A percentile compares a stretch with the other conserved stretches of the same genome.
These are phyloP conservation scores for Ischnus inquisitorius DNA, from an alignment of 2,888 invertebrate species.

Conservation along the genomic window DNA sequence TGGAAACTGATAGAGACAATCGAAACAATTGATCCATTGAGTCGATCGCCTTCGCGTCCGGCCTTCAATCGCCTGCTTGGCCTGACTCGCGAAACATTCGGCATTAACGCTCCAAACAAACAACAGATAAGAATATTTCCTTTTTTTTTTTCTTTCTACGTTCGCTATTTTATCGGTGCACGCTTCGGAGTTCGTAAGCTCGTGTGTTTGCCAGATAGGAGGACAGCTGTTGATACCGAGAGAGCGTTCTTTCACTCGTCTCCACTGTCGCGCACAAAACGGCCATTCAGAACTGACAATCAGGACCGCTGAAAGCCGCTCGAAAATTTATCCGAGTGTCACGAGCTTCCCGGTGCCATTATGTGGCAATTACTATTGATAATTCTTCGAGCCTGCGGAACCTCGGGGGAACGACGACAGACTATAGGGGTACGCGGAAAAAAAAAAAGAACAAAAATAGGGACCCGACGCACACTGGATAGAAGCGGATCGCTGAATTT, in stretches of 20 bases:
- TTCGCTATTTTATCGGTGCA: conserved; percentile 12
- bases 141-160: background rate
- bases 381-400: background rate
- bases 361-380: conserved; percentile 5
- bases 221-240: background rate
- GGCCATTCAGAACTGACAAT: conserved; percentile 1
- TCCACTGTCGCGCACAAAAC: background rate
- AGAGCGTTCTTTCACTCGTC: background rate
- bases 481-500: no score
- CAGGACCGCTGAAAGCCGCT: background rate
- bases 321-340: background rate
- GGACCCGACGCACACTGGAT: no score
- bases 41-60: background rate
- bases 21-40: conserved; percentile 47
- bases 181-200: background rate
- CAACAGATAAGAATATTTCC: background rate
- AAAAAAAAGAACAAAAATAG: background rate
- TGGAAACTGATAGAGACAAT: conserved; percentile 36
- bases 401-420: background rate
- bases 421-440: background rate
- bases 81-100: conserved; percentile 14
- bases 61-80: background rate
- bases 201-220: background rate
- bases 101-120: background rate
- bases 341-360: background rate